phyloP scores from a whole-genome alignment of 2,113 vertebrate genomes.

The Sylvilagus bachmani region DNA sequence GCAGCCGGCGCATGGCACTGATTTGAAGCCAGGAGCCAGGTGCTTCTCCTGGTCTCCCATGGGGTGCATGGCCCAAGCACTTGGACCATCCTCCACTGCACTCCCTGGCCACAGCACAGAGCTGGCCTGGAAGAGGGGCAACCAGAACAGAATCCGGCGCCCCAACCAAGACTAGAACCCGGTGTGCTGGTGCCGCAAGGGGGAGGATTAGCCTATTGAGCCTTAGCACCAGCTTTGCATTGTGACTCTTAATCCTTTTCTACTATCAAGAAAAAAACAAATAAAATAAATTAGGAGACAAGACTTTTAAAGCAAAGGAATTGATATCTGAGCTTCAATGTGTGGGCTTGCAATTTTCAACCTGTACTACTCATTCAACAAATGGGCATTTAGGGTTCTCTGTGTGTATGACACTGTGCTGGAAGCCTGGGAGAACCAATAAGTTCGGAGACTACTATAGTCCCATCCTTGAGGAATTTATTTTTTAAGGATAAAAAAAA shows the following conservation, averaged over 20 bases:
- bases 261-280: slow-evolving; percentile 24
- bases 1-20: too few relatives aligned
- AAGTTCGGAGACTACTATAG: neutral
- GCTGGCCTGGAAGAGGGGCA: too few relatives aligned
- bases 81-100: too few relatives aligned
- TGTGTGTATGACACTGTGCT: neutral
- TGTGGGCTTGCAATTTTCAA: neutral
- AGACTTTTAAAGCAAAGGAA: neutral
- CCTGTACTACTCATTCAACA: neutral
- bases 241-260: neutral
- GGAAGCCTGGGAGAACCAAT: neutral
- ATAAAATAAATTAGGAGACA: neutral
- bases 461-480: neutral
- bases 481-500: neutral
- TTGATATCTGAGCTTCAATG: neutral
- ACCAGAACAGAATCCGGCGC: too few relatives aligned
- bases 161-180: too few relatives aligned
- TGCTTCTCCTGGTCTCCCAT: too few relatives aligned
- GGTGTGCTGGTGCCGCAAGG: too few relatives aligned
- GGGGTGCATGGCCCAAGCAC: too few relatives aligned
- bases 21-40: too few relatives aligned
- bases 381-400: neutral
- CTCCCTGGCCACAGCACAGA: too few relatives aligned
- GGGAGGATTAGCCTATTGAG: too few relatives aligned
- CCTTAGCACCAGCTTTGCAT: too few relatives aligned